A percentile compares a stretch with the other conserved stretches of the same genome.
These are phyloP conservation scores for Pyrgus malvae DNA, from an alignment of 2,888 invertebrate species.

Conservation along the genomic window DNA sequence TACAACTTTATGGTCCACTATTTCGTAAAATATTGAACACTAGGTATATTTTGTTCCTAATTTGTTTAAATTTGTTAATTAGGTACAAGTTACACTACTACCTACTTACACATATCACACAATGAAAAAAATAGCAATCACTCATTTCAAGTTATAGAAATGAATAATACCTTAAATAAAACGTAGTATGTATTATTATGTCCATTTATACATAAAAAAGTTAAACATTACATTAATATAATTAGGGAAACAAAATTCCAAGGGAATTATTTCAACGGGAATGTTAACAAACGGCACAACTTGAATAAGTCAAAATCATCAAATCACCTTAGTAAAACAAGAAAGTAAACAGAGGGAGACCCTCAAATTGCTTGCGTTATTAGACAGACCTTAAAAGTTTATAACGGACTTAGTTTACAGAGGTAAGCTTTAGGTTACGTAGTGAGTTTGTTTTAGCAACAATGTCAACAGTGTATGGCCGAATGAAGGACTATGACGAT, in stretches of 20 bases:
- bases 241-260: not conserved
- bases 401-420: conserved; percentile 73
- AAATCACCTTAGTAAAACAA: conserved; percentile 75
- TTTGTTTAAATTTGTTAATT: too few relatives aligned
- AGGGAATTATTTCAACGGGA: conserved; percentile 21
- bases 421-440: conserved; percentile 70
- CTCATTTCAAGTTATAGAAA: too few relatives aligned
- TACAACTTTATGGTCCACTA: too few relatives aligned
- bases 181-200: too few relatives aligned
- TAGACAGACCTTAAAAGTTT: conserved; percentile 78
- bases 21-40: too few relatives aligned
- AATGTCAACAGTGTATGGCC: conserved; percentile 65
- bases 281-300: conserved; percentile 55
- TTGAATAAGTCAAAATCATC: conserved; percentile 80
- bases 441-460: conserved; percentile 68
- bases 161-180: too few relatives aligned
- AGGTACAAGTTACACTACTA: too few relatives aligned
- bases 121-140: too few relatives aligned
- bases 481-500: conserved; percentile 40
- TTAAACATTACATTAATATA: too few relatives aligned
- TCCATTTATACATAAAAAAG: too few relatives aligned
- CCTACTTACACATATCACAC: too few relatives aligned
- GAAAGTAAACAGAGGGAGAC: conserved; percentile 75
- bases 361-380: conserved; percentile 78
- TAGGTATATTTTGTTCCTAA: too few relatives aligned